Base-by-base conservation (phyloP, 2,888 invertebrate genomes). In the Caenorhabditis sp. region DNA sequence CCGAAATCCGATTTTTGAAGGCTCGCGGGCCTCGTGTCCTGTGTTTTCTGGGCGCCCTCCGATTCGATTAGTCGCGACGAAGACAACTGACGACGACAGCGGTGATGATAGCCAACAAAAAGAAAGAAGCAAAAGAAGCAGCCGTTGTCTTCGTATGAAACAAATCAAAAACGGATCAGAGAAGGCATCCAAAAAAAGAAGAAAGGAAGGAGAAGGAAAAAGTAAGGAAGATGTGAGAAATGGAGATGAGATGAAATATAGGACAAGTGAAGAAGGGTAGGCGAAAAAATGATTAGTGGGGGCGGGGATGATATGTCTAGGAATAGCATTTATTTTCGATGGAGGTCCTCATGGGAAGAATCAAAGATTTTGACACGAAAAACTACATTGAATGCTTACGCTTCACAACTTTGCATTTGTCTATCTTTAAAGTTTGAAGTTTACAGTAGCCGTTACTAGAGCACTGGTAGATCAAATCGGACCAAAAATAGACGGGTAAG, bases 121-220 rank as follows among this genome's bases (percentile, higher is more conserved):
- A 14, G 35, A 19, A 35, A 24, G 38, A 38, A 38, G 31, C n/a
- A n/a, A 31, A 49, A n/a, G n/a, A 31, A 68, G 68, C 35, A 69
- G 38, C 10, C 58, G 28, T 35, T 51, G 24, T 31, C 35, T 63
- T 58, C 22, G 31, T 35, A 54, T 68, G 68, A 73, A 73, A 73
- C 73, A 73, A 73, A 63, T 63, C 73, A 73, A 61, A 72, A 58
- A 63, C 22, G 49, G 49, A 72, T 59, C n/a, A n/a, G n/a, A n/a
- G n/a, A n/a, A n/a, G n/a, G n/a, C n/a, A n/a, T n/a, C n/a, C n/a
- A n/a, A n/a, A n/a, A n/a, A n/a, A 41, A 58, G 28, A 31, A 35
- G 22, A 24, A 54, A 69, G 56, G 44, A 44, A 69, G 31, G 35
- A 31, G 8, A 69, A 56, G 47, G 59, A 59, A 58, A 14, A 35